These are phyloP conservation scores for Cinclus cinclus DNA, from an alignment of 2,113 vertebrate genomes.

Conservation along the genomic window DNA sequence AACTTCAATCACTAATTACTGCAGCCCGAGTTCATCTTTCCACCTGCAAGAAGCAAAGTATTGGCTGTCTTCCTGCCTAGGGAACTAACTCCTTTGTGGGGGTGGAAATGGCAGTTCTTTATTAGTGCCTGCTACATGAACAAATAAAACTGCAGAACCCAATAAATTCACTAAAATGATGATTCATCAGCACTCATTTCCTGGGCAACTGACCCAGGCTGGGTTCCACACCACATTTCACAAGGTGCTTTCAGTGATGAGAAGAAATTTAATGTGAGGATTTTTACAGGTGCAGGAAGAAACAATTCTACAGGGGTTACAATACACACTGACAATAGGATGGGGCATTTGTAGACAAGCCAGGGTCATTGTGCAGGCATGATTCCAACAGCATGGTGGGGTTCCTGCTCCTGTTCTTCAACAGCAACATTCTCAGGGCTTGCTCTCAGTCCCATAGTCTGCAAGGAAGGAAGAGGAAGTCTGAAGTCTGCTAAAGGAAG, in stretches of 20 bases:
- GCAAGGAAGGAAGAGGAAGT: too few species aligned
- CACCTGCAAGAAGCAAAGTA: not conserved
- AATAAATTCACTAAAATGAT: constrained; percentile 1
- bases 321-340: not conserved
- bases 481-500: not conserved
- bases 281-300: not conserved
- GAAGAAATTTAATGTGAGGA: not conserved
- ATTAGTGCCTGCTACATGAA: constrained; percentile 16
- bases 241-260: not conserved
- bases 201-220: not conserved
- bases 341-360: not conserved
- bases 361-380: not conserved
- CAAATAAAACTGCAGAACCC: constrained; percentile 51
- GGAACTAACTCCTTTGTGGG: not conserved
- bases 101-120: not conserved
- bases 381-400: not conserved
- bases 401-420: not conserved
- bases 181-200: not conserved
- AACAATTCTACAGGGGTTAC: not conserved
- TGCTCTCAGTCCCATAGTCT: not conserved
- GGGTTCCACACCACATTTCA: not conserved
- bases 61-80: not conserved
- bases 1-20: not conserved
- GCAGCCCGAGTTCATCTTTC: not conserved
- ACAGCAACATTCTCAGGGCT: not conserved